A percentile compares a stretch with the other conserved stretches of the same genome.
Conservation (phyloP, 2,113 vertebrate species). For the Lontra canadensis region DNA sequence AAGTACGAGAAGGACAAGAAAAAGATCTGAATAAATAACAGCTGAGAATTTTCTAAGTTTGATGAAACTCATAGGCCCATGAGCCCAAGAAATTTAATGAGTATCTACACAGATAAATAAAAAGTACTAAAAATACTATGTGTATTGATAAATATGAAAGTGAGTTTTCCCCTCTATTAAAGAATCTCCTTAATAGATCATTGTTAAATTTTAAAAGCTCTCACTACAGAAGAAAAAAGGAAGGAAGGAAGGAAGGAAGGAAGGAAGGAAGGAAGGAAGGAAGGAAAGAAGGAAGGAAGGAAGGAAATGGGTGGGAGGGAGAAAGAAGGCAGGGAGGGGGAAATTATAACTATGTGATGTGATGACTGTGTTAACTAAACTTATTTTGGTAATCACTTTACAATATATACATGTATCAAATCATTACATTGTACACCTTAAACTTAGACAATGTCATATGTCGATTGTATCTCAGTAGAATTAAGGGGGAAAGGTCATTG, state of each 20-base stretch:
- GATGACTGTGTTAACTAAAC: neutral
- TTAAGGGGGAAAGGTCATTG: neutral
- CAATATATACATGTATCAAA: neutral
- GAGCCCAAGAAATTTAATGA: neutral
- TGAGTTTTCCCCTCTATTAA: neutral
- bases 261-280: no score
- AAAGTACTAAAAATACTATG: neutral
- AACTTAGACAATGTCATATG: neutral
- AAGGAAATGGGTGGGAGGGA: no score
- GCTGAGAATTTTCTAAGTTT: neutral
- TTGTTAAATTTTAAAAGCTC: neutral
- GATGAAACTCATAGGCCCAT: neutral
- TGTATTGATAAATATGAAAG: neutral
- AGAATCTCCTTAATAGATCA: neutral
- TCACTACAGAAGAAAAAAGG: neutral
- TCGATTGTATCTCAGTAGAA: neutral
- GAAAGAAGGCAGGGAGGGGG: no score
- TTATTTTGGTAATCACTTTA: neutral
- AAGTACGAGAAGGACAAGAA: neutral
- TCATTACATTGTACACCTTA: neutral
- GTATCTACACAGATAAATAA: neutral
- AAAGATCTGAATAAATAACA: neutral
- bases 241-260: no score
- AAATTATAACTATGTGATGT: neutral
- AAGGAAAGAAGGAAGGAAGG: no score